A percentile compares a stretch with the other conserved stretches of the same genome.
phyloP scores from a whole-genome alignment of 2,888 invertebrate species.

The Schizaphis graminum region DNA sequence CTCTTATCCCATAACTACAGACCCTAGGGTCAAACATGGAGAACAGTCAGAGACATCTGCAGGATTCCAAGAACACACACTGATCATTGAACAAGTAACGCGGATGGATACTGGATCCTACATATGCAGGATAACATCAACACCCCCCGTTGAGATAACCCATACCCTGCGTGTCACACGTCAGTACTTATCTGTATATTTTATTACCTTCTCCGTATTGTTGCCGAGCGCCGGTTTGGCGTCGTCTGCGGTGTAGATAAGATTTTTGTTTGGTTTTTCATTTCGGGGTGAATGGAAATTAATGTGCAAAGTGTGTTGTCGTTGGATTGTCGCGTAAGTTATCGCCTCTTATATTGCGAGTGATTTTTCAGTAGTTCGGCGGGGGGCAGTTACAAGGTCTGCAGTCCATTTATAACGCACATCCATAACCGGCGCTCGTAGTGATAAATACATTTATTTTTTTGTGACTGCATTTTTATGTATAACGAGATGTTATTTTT shows the following conservation, averaged over 20 bases:
- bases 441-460: neutral
- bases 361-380: neutral
- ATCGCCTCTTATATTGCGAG: neutral
- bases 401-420: neutral
- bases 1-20: slow-evolving; percentile 46
- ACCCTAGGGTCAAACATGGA: slow-evolving; percentile 3
- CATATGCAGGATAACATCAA: slow-evolving; percentile 48
- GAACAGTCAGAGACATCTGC: neutral
- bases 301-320: neutral
- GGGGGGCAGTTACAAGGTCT: neutral
- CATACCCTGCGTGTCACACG: slow-evolving; percentile 65
- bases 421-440: neutral
- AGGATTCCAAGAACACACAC: slow-evolving; percentile 1
- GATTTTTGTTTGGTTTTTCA: neutral
- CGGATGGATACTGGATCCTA: slow-evolving; percentile 65
- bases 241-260: neutral
- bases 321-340: neutral
- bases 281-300: neutral
- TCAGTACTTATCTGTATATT: slow-evolving; percentile 51
- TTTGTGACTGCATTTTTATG: neutral
- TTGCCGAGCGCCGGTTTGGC: slow-evolving; percentile 16
- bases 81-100: slow-evolving; percentile 63
- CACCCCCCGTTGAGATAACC: slow-evolving; percentile 42
- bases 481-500: neutral
- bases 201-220: slow-evolving; percentile 3